Evolutionary conservation across 2,888 invertebrate genomes (phyloP).

Genomic region (Drosophila cognata): DNA sequence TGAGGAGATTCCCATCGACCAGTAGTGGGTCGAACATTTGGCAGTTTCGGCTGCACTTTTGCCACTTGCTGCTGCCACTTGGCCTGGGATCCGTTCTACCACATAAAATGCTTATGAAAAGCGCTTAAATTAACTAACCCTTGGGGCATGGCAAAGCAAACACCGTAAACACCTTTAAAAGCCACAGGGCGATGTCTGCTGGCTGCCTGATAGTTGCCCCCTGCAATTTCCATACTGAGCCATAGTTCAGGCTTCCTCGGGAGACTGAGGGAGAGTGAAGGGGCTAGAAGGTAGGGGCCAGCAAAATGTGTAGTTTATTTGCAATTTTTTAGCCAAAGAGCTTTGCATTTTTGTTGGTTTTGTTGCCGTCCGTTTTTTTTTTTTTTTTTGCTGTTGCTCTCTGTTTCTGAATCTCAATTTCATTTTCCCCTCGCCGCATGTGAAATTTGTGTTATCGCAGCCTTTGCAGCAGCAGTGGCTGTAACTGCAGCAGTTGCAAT

Average conservation of each 20-base stretch:
- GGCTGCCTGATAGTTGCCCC: conserved; percentile 70
- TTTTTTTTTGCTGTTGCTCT: conserved; percentile 18
- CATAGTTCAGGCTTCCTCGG: conserved; percentile 41
- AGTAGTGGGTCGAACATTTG: conserved; percentile 45
- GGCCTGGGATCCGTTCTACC: conserved; percentile 21
- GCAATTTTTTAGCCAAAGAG: conserved; percentile 77
- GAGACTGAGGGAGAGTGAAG: neutral
- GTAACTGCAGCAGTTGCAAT: conserved; percentile 70
- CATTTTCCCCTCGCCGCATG: conserved; percentile 45
- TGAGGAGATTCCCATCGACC: conserved; percentile 13
- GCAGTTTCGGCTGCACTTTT: conserved; percentile 53
- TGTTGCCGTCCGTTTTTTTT: conserved; percentile 36
- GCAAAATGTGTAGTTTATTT: conserved; percentile 76
- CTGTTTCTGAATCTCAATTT: conserved; percentile 24
- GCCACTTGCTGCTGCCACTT: conserved; percentile 51
- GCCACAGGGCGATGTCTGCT: conserved; percentile 69
- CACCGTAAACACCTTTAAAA: conserved; percentile 76
- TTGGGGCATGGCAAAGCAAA: conserved; percentile 57
- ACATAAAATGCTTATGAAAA: conserved; percentile 77
- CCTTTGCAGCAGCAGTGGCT: conserved; percentile 62
- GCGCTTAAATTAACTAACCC: conserved; percentile 77
- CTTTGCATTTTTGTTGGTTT: conserved; percentile 66
- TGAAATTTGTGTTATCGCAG: conserved; percentile 76
- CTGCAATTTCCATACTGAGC: conserved; percentile 70
- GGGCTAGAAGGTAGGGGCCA: conserved; percentile 25